Conservation (phyloP, 2,797 vertebrate species). For the Peromyscus attwateri region DNA sequence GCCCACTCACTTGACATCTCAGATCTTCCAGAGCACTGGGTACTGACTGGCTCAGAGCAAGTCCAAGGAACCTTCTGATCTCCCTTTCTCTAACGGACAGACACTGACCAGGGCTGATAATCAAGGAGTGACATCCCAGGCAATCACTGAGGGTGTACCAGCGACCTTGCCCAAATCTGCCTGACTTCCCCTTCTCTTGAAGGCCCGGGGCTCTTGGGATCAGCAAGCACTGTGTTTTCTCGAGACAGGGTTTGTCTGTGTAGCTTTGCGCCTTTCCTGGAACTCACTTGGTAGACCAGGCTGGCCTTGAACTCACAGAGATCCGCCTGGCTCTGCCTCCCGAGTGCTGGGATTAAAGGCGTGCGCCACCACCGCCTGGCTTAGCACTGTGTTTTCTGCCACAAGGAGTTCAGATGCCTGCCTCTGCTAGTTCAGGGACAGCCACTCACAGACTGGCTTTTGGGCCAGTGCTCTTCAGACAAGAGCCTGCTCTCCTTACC, state of each 20-base stretch:
- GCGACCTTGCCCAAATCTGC: not conserved
- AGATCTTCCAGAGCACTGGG: not conserved
- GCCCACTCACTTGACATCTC: not conserved
- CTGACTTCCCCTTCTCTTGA: not conserved
- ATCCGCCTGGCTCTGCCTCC: too few species aligned
- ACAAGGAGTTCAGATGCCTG: not conserved
- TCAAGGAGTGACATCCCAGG: conserved; percentile 5
- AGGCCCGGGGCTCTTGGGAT: not conserved
- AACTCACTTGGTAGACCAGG: too few species aligned
- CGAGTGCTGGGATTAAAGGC: too few species aligned
- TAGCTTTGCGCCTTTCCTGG: too few species aligned
- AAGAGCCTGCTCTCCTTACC: not conserved
- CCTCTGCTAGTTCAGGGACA: not conserved
- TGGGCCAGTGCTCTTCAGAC: not conserved
- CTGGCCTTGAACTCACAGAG: too few species aligned
- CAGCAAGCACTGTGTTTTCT: not conserved
- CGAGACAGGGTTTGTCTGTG: too few species aligned
- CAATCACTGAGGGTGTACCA: not conserved
- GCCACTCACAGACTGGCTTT: not conserved
- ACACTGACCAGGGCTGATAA: not conserved
- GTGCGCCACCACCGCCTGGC: too few species aligned
- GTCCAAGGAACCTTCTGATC: not conserved
- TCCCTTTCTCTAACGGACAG: not conserved
- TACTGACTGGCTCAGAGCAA: not conserved
- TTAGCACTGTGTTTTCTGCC: not conserved